These are phyloP conservation scores for Beroe forskalii DNA, from an alignment of 37 sponge, comb jelly and placozoan genomes.

Conservation along the genomic window DNA sequence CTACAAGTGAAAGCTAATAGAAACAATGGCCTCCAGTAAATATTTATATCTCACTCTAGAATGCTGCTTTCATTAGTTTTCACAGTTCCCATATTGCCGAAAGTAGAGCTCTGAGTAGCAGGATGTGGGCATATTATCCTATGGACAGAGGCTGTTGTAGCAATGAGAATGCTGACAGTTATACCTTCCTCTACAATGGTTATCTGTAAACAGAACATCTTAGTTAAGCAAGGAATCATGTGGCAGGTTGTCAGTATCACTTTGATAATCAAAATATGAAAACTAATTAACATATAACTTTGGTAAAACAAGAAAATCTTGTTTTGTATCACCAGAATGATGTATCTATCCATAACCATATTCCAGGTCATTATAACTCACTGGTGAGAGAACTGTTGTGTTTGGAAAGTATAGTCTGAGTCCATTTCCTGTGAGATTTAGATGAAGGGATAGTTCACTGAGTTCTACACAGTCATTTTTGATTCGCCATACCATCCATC, in stretches of 20 bases:
- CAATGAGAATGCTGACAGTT: constrained; percentile 62
- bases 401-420: constrained; percentile 54
- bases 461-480: constrained; percentile 27
- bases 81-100: constrained; percentile 23
- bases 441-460: constrained; percentile 42
- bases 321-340: too few species aligned
- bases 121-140: constrained; percentile 52
- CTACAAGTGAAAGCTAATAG: too few species aligned
- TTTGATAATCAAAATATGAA: too few species aligned
- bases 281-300: too few species aligned
- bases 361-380: constrained; percentile 17
- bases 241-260: too few species aligned
- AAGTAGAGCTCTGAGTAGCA: not conserved
- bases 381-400: constrained; percentile 47
- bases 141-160: constrained; percentile 51
- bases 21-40: too few species aligned
- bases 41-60: constrained; percentile 14
- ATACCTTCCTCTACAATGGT: constrained; percentile 25
- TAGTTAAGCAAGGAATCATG: too few species aligned
- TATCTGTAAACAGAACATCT: constrained; percentile 16
- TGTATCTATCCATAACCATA: too few species aligned
- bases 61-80: not conserved
- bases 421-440: constrained; percentile 49
- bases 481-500: constrained; percentile 53
- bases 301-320: too few species aligned